These are phyloP conservation scores for Oryzias celebensis DNA, from an alignment of 2,113 vertebrate genomes.

Conservation along the genomic window DNA sequence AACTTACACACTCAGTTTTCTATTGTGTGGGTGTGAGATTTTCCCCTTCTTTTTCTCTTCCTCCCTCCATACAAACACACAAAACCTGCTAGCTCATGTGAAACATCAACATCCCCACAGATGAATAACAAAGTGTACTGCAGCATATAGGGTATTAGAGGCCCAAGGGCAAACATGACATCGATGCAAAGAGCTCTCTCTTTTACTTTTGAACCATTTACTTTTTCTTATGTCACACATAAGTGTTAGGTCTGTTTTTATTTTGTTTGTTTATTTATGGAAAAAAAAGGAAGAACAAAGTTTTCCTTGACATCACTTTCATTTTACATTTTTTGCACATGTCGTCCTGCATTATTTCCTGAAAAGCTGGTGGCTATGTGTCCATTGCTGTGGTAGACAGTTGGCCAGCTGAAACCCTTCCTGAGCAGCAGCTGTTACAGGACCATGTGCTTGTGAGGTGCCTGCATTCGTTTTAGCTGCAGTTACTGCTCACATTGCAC, in stretches of 20 bases:
- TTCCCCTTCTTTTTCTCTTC: too few species aligned
- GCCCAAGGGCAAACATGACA: conserved; percentile 47
- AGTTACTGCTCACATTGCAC: conserved; percentile 31
- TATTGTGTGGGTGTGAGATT: conserved; percentile 7
- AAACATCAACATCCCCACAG: conserved; percentile 59
- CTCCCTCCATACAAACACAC: too few species aligned
- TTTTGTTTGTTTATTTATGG: too few species aligned
- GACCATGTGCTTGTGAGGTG: conserved; percentile 3
- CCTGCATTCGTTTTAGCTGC: conserved; percentile 20
- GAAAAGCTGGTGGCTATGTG: background rate
- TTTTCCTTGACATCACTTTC: background rate
- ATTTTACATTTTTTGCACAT: background rate
- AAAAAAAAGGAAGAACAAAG: too few species aligned
- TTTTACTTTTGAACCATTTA: background rate
- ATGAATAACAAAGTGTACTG: conserved; percentile 58
- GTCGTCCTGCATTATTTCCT: background rate
- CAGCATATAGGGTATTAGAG: conserved; percentile 54
- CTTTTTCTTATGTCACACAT: too few species aligned
- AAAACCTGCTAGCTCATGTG: conserved; percentile 46
- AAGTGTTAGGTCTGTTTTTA: too few species aligned
- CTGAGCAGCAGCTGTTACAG: conserved; percentile 14
- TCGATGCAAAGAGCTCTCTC: conserved; percentile 38
- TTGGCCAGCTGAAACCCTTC: conserved; percentile 10
- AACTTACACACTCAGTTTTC: conserved; percentile 16
- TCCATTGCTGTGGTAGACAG: conserved; percentile 8